Evolutionary conservation across 2,888 invertebrate genomes (phyloP).

Genomic region (Strigamia transsilvanica): DNA sequence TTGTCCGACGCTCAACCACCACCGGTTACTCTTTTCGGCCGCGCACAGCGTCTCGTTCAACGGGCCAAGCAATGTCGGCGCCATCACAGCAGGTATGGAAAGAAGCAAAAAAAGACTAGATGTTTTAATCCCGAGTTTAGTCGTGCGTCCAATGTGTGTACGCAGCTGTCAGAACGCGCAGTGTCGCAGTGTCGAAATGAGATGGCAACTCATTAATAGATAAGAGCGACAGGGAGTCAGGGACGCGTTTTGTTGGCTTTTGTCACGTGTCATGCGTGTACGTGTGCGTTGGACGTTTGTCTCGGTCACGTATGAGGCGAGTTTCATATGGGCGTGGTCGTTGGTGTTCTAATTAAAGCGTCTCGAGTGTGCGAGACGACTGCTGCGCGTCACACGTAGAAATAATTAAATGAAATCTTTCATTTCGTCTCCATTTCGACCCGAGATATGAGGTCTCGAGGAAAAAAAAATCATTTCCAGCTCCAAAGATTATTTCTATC

Average conservation of each 20-base stretch:
- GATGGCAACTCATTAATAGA: background rate
- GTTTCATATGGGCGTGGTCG: background rate
- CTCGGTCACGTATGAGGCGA: background rate
- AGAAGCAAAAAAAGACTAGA: background rate
- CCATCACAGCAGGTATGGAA: background rate
- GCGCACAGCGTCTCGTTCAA: background rate
- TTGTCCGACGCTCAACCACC: conserved; percentile 26
- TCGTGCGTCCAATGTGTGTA: background rate
- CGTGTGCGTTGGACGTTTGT: conserved; percentile 1
- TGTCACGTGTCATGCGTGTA: background rate
- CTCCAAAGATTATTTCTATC: too few relatives aligned
- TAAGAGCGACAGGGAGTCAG: background rate
- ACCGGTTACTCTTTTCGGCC: conserved; percentile 7
- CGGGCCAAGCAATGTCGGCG: conserved; percentile 11
- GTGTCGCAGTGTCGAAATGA: background rate
- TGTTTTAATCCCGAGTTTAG: background rate
- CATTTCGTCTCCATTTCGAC: background rate
- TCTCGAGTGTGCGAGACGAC: background rate
- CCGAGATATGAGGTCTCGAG: background rate
- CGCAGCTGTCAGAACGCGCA: too few relatives aligned
- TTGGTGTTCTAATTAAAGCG: conserved; percentile 9
- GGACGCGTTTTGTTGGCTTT: background rate
- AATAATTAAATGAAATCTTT: conserved; percentile 25
- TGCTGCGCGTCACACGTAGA: background rate
- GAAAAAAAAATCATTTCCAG: background rate